Evolutionary conservation across 1,140 invertebrate species (phyloP), one percentile per base, ranked within the genome.

Genomic region (Trichonephila inaurata): DNA sequence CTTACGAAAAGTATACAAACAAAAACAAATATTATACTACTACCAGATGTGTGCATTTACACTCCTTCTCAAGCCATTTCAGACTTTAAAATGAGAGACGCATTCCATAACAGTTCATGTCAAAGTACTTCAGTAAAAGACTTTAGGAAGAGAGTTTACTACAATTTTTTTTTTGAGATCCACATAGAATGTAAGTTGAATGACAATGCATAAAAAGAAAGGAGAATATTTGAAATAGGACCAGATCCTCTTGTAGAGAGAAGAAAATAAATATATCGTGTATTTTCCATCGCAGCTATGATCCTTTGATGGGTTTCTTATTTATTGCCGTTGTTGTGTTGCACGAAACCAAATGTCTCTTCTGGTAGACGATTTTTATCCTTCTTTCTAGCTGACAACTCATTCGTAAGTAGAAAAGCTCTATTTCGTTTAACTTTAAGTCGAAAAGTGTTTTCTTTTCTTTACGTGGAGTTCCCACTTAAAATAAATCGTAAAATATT

Each of bases 401-500:
- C 28, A 77, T 77, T 19, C 72, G 16, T 77, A 33, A 77, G 72
- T 19, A 77, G 28, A 77, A 77, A 77, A 77, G 24, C 72, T 77
- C 28, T 77, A 40, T 77, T 33, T 77, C 33, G 28, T 40, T 28
- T 40, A 5, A 77, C 24, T 77, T 7, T 77, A 77, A 40, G 28
- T 77, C 72, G 28, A 77, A 77, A 77, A 77, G 28, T 77, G 33
- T 40, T 77, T 77, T 77, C 72, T 77, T 77, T 77, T 28, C 18
- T 77, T 40, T 28, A 19, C 72, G 40, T 12, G 72, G 28, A 77
- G 28, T 19, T 40, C 18, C 33, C 28, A 33, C 5, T 40, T 16
- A 77, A 77, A 40, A 77, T 16, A 77, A 77, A 77, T 77, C 28
- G 28, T 77, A 77, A 77, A 77, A 77, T 40, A 77, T 77, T 77